Conservation (phyloP, 2,797 vertebrate species). For the Amblyraja radiata region DNA sequence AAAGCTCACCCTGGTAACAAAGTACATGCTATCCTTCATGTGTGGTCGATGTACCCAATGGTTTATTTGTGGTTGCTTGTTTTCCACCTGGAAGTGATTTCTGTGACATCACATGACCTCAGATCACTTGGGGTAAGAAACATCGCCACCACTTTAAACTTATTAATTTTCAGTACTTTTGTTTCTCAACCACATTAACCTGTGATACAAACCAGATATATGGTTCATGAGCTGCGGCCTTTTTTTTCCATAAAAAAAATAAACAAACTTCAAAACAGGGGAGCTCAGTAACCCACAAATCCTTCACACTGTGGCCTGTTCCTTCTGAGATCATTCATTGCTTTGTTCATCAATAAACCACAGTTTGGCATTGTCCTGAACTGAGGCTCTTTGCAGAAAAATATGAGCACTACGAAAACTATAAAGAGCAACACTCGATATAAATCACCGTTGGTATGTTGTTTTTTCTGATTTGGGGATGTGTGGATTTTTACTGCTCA, state of each 20-base stretch:
- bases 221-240: slow-evolving; percentile 21
- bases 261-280: slow-evolving; percentile 28
- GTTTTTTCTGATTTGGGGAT: background rate
- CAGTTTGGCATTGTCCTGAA: background rate
- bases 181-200: slow-evolving; percentile 32
- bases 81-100: slow-evolving; percentile 37
- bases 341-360: slow-evolving; percentile 15
- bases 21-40: background rate
- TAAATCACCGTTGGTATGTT: no score
- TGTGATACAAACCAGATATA: slow-evolving; percentile 38
- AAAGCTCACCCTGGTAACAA: slow-evolving; percentile 13
- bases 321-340: slow-evolving; percentile 22
- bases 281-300: slow-evolving; percentile 35
- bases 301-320: slow-evolving; percentile 34
- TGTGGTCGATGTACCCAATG: slow-evolving; percentile 31
- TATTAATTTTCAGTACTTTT: slow-evolving; percentile 37
- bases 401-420: background rate
- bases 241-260: slow-evolving; percentile 32
- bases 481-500: background rate
- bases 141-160: slow-evolving; percentile 32
- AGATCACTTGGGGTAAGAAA: slow-evolving; percentile 22
- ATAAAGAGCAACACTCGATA: background rate
- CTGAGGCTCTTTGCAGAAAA: background rate
- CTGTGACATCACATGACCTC: slow-evolving; percentile 34
- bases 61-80: slow-evolving; percentile 38